Percentiles rank a stretch among this genome's conserved stretches.
Evolutionary conservation across 1,140 invertebrate species (phyloP).

Genomic region (Caenorhabditis tropicalis): DNA sequence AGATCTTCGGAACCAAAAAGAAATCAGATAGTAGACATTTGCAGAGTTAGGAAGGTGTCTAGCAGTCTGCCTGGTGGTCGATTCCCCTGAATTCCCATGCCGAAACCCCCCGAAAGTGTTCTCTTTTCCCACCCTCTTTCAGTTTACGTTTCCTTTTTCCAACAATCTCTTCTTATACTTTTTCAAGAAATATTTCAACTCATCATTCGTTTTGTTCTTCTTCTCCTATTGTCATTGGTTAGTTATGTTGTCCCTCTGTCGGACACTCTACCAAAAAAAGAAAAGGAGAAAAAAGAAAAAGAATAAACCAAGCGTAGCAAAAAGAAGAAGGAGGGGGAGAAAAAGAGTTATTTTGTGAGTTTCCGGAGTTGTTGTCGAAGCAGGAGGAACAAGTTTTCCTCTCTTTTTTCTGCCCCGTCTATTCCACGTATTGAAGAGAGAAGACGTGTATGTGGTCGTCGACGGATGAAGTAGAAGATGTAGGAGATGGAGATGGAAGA

Average conservation of each 20-base stretch:
- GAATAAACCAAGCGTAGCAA: slow-evolving; percentile 39
- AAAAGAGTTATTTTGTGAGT: slow-evolving; percentile 39
- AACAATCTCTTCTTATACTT: too few relatives aligned
- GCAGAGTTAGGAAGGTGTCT: too few relatives aligned
- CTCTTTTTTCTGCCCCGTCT: neutral
- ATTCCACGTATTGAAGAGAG: neutral
- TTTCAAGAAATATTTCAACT: too few relatives aligned
- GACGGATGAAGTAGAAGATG: neutral
- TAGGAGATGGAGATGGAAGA: neutral
- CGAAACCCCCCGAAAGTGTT: too few relatives aligned
- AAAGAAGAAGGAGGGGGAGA: neutral
- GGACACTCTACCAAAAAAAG: neutral
- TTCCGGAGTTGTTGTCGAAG: slow-evolving; percentile 40
- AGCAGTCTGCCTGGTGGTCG: too few relatives aligned
- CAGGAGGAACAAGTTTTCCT: neutral
- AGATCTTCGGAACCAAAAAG: too few relatives aligned
- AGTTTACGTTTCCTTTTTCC: too few relatives aligned
- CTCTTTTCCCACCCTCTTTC: too few relatives aligned
- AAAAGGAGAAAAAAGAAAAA: neutral
- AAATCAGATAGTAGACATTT: too few relatives aligned
- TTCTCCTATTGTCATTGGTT: neutral
- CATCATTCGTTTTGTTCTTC: neutral
- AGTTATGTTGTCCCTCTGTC: neutral
- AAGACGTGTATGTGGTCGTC: neutral
- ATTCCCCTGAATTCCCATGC: too few relatives aligned